Conservation (phyloP, 2,888 invertebrate species). For the Drosophila affinis region DNA sequence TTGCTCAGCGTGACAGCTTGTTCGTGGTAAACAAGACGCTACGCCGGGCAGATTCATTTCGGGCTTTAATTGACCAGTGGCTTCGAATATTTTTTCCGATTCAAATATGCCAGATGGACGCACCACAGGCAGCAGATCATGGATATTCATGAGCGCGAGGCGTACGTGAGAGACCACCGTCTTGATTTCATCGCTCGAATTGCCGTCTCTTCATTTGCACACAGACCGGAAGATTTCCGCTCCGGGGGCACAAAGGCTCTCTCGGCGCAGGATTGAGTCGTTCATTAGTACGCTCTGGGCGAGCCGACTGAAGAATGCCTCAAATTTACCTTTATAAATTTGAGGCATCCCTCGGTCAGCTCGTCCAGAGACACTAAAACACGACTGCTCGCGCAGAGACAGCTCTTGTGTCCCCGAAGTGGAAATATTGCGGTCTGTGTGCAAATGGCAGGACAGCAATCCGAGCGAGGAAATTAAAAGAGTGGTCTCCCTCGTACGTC, state of each 20-base stretch:
- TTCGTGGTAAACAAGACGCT: too few relatives aligned
- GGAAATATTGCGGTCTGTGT: slow-evolving; percentile 95
- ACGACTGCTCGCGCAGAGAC: too few relatives aligned
- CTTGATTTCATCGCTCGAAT: slow-evolving; percentile 86
- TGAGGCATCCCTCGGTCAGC: slow-evolving; percentile 91
- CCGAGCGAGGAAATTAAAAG: slow-evolving; percentile 83
- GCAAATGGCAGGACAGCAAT: slow-evolving; percentile 93
- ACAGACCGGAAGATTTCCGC: slow-evolving; percentile 97
- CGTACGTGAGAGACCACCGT: slow-evolving; percentile 88
- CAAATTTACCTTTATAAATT: slow-evolving; percentile 95
- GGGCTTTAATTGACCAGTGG: too few relatives aligned
- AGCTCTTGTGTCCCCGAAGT: slow-evolving; percentile 93
- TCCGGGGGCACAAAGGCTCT: slow-evolving; percentile 98
- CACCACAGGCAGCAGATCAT: slow-evolving; percentile 94
- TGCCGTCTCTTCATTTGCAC: slow-evolving; percentile 92
- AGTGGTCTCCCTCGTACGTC: slow-evolving; percentile 88
- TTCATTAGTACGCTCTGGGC: slow-evolving; percentile 89
- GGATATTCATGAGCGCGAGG: slow-evolving; percentile 93
- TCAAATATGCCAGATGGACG: slow-evolving; percentile 92
- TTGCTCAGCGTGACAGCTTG: too few relatives aligned
- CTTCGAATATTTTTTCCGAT: too few relatives aligned
- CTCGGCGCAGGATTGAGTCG: slow-evolving; percentile 91
- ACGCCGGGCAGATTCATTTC: too few relatives aligned
- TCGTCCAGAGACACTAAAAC: slow-evolving; percentile 84
- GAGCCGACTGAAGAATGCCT: slow-evolving; percentile 82